A percentile compares a stretch with the other conserved stretches of the same genome.
These are phyloP conservation scores for Monoplex corrugatus DNA, from an alignment of 2,888 invertebrate genomes.

Conservation along the genomic window DNA sequence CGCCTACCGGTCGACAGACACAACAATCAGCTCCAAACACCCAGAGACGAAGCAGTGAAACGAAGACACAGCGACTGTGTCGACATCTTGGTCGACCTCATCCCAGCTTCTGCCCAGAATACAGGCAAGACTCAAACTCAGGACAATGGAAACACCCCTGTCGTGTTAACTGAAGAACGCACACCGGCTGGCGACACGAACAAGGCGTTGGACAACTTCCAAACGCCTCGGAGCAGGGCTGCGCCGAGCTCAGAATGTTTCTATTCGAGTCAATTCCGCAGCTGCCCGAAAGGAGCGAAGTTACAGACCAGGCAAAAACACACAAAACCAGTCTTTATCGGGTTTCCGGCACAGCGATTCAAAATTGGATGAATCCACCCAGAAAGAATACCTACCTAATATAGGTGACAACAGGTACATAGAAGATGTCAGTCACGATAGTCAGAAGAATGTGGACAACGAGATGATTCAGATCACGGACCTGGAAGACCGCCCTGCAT, in stretches of 20 bases:
- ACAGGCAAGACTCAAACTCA: neutral
- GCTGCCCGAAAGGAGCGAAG: no score
- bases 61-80: constrained; percentile 43
- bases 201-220: neutral
- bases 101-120: neutral
- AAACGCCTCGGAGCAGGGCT: neutral
- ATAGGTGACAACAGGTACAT: neutral
- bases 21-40: constrained; percentile 48
- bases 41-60: constrained; percentile 48
- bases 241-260: constrained; percentile 22
- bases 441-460: neutral
- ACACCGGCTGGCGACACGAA: neutral
- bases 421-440: neutral
- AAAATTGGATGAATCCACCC: neutral
- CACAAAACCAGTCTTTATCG: neutral
- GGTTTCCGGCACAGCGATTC: neutral
- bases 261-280: no score
- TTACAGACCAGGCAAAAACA: neutral
- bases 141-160: neutral
- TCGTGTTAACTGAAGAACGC: neutral
- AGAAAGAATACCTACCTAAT: neutral
- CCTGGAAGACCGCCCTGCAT: neutral
- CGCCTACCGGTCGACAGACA: constrained; percentile 25
- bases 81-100: neutral
- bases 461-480: neutral